Evolutionary conservation across 2,113 vertebrate species (phyloP).

Genomic region (Saccopteryx leptura): DNA sequence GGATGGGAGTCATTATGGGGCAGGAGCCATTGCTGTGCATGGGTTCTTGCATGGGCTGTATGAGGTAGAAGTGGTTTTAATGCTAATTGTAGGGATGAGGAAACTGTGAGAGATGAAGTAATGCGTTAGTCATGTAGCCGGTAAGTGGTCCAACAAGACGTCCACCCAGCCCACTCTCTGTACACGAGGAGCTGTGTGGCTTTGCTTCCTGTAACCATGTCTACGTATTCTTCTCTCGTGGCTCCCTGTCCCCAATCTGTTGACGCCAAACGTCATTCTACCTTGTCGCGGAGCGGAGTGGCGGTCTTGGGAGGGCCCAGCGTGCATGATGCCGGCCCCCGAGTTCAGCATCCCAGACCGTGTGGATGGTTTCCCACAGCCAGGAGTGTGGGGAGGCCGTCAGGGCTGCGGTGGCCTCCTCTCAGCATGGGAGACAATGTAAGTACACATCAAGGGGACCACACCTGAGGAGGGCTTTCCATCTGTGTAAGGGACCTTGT

Average conservation of each 20-base stretch:
- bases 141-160: neutral
- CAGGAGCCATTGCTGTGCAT: neutral
- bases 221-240: neutral
- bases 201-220: neutral
- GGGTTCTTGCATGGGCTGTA: neutral
- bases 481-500: neutral
- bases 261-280: neutral
- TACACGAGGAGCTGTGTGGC: neutral
- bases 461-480: neutral
- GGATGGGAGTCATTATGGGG: neutral
- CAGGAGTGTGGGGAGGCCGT: neutral
- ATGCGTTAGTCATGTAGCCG: neutral
- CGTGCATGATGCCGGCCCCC: accelerated
- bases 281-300: neutral
- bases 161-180: neutral
- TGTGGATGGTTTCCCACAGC: neutral
- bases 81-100: neutral
- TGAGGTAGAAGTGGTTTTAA: neutral
- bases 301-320: neutral
- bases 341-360: neutral
- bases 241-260: neutral
- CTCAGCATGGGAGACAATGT: neutral
- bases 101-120: neutral
- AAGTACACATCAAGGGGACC: neutral
- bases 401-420: neutral